A percentile compares a stretch with the other conserved stretches of the same genome.
Conservation (phyloP, 2,888 invertebrate species). For the Leucophora obtusa region DNA sequence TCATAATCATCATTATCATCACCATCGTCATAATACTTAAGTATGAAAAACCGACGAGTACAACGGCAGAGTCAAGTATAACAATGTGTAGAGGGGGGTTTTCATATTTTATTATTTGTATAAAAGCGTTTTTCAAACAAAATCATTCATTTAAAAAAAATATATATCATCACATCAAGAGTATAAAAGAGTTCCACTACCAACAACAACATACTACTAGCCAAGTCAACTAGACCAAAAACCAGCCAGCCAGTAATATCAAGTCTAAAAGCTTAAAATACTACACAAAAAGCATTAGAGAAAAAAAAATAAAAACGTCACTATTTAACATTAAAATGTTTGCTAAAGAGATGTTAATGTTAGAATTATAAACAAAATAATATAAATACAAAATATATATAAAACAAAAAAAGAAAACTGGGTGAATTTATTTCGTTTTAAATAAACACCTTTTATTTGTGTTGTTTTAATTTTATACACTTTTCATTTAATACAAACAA, state of each 20-base stretch:
- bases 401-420: neutral
- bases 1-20: constrained; percentile 32
- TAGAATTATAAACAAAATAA: constrained; percentile 16
- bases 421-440: neutral
- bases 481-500: neutral
- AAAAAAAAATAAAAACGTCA: neutral
- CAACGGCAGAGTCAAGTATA: neutral
- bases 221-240: neutral
- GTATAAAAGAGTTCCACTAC: neutral
- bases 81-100: neutral
- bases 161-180: neutral
- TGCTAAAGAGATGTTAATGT: constrained; percentile 40
- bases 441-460: neutral
- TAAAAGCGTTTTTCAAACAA: constrained; percentile 11
- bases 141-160: constrained; percentile 29
- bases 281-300: neutral
- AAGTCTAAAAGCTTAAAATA: neutral
- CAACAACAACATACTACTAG: neutral
- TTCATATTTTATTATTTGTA: neutral
- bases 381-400: neutral
- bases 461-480: neutral
- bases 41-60: neutral
- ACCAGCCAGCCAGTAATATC: neutral
- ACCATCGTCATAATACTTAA: constrained; percentile 35
- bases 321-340: constrained; percentile 19